Conservation (phyloP, 2,113 vertebrate species). For the Xenopus laevis region DNA sequence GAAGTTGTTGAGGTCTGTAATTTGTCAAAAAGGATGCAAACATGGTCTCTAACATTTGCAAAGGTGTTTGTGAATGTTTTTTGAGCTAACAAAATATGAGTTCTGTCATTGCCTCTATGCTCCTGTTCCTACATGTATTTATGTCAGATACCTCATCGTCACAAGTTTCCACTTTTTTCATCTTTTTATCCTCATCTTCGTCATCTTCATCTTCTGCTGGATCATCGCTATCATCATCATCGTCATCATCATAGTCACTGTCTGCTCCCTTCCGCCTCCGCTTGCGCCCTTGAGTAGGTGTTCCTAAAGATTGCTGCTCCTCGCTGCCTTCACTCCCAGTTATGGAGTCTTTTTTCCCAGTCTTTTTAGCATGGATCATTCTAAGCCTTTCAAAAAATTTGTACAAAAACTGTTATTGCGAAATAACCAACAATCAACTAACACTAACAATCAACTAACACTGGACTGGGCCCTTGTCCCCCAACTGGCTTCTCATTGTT, state of each 20-base stretch:
- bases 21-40: too few species aligned
- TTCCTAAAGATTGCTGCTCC: constrained; percentile 66
- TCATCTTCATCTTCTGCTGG: constrained; percentile 88
- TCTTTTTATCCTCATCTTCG: constrained; percentile 85
- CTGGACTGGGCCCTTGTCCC: too few species aligned
- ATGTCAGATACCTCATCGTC: constrained; percentile 79
- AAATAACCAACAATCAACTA: too few species aligned
- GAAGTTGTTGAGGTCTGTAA: too few species aligned
- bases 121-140: too few species aligned
- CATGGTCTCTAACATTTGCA: too few species aligned
- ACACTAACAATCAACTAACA: too few species aligned
- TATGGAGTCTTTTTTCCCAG: constrained; percentile 72
- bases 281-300: constrained; percentile 69
- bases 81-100: too few species aligned
- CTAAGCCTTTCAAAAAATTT: constrained; percentile 70
- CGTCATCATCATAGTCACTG: constrained; percentile 85
- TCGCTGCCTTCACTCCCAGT: constrained; percentile 65
- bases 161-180: constrained; percentile 80
- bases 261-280: constrained; percentile 79
- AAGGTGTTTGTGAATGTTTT: too few species aligned
- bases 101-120: too few species aligned
- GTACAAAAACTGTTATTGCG: too few species aligned
- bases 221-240: constrained; percentile 84
- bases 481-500: too few species aligned
- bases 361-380: constrained; percentile 84